phyloP scores from a whole-genome alignment of 1,140 invertebrate genomes.

The Cherax quadricarinatus region DNA sequence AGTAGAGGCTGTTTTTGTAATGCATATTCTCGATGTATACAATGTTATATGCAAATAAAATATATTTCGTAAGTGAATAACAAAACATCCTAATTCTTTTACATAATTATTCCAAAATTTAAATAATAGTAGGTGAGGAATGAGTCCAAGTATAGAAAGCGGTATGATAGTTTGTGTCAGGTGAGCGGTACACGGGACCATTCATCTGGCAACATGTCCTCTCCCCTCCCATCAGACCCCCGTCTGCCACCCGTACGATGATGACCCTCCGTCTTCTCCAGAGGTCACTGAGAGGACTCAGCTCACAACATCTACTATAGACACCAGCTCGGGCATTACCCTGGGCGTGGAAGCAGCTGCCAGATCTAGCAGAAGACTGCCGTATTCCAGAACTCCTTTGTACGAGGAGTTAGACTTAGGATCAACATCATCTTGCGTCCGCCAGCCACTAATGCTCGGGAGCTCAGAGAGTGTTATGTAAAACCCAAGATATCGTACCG shows the following conservation, averaged over 20 bases:
- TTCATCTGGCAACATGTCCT: conserved; percentile 16
- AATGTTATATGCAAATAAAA: too few species aligned
- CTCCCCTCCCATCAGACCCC: conserved; percentile 35
- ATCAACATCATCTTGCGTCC: conserved; percentile 1
- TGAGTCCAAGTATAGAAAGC: neutral
- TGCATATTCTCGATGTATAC: too few species aligned
- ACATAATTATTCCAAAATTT: too few species aligned
- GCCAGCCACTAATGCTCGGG: conserved; percentile 17
- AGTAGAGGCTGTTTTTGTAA: too few species aligned
- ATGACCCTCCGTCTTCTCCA: conserved; percentile 36
- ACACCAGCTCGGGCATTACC: conserved; percentile 15
- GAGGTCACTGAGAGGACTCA: conserved; percentile 42
- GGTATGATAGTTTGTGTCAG: neutral
- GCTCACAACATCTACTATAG: conserved; percentile 41
- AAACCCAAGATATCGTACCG: conserved; percentile 19
- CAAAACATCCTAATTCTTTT: too few species aligned
- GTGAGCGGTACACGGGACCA: conserved; percentile 20
- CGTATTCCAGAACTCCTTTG: conserved; percentile 25
- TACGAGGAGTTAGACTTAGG: conserved; percentile 13
- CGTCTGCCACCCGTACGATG: conserved; percentile 39
- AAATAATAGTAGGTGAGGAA: neutral
- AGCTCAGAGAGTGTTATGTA: conserved; percentile 34
- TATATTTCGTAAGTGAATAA: too few species aligned
- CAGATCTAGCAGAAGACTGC: conserved; percentile 17
- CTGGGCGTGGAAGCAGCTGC: conserved; percentile 14